Conservation (phyloP, 2,113 vertebrate species). For the Prochilodus magdalenae region DNA sequence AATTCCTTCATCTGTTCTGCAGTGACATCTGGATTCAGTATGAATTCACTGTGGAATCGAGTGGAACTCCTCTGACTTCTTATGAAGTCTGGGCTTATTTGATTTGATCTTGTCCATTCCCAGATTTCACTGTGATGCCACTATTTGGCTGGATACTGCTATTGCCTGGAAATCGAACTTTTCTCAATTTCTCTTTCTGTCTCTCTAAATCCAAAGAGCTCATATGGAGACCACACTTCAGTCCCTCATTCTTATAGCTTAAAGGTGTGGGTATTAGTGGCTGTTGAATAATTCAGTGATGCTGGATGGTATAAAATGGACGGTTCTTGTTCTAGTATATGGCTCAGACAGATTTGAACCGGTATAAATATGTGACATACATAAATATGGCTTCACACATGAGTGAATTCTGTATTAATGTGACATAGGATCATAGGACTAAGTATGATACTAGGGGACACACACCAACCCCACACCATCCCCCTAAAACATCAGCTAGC, state of each 20-base stretch:
- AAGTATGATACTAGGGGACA: too few species aligned
- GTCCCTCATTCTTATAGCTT: neutral
- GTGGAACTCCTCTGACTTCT: neutral
- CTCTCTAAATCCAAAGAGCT: neutral
- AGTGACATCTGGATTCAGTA: conserved; percentile 30
- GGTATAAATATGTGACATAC: too few species aligned
- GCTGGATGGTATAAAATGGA: too few species aligned
- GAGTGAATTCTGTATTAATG: too few species aligned
- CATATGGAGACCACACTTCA: neutral
- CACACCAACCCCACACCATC: too few species aligned
- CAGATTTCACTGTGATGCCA: neutral
- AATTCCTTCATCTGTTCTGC: conserved; percentile 30
- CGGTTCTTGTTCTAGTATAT: too few species aligned
- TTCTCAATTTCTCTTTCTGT: neutral
- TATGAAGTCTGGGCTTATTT: conserved; percentile 24
- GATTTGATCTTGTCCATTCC: neutral
- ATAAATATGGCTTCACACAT: too few species aligned
- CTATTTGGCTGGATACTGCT: neutral
- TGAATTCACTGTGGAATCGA: conserved; percentile 31
- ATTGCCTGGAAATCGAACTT: neutral
- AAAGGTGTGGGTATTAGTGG: too few species aligned
- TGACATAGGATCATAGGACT: too few species aligned
- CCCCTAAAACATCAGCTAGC: too few species aligned
- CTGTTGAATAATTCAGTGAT: too few species aligned
- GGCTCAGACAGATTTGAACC: too few species aligned